phyloP scores from a whole-genome alignment of 2,113 vertebrate species.

The Cochlearius cochlearius region DNA sequence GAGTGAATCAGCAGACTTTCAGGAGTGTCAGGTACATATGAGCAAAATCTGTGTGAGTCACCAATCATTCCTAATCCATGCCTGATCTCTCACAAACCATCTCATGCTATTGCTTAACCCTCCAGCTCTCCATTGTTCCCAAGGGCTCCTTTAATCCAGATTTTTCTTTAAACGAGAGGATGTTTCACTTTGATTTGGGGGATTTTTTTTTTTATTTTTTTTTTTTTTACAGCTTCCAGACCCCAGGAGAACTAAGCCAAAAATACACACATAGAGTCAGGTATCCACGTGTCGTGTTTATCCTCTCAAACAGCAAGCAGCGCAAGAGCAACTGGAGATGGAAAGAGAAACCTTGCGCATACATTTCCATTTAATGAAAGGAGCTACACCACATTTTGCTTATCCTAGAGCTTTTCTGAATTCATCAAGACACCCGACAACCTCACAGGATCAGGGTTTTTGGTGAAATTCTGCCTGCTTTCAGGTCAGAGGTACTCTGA shows the following conservation, averaged over 20 bases:
- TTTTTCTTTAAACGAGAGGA: not conserved
- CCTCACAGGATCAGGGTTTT: rapidly evolving
- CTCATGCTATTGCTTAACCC: constrained; percentile 9
- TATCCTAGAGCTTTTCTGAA: not conserved
- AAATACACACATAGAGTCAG: not conserved
- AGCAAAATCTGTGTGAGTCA: not conserved
- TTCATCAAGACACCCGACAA: not conserved
- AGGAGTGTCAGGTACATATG: not conserved
- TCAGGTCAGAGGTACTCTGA: not conserved
- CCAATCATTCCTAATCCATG: not conserved
- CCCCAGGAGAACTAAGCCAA: not conserved
- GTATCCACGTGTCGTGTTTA: not conserved
- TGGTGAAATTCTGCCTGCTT: not conserved
- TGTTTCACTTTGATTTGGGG: not conserved
- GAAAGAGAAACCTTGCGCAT: not conserved
- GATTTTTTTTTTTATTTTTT: not conserved
- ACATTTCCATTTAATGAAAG: not conserved
- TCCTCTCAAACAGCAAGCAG: not conserved
- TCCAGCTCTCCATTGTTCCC: not conserved
- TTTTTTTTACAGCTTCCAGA: not conserved
- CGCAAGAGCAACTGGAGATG: not conserved
- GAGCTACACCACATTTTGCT: not conserved
- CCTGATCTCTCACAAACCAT: not conserved
- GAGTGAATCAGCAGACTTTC: constrained; percentile 22
- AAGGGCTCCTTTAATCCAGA: not conserved